Evolutionary conservation across 2,797 vertebrate species (phyloP), one percentile per base, ranked within the genome.

Genomic region (Geotrypetes seraphini): DNA sequence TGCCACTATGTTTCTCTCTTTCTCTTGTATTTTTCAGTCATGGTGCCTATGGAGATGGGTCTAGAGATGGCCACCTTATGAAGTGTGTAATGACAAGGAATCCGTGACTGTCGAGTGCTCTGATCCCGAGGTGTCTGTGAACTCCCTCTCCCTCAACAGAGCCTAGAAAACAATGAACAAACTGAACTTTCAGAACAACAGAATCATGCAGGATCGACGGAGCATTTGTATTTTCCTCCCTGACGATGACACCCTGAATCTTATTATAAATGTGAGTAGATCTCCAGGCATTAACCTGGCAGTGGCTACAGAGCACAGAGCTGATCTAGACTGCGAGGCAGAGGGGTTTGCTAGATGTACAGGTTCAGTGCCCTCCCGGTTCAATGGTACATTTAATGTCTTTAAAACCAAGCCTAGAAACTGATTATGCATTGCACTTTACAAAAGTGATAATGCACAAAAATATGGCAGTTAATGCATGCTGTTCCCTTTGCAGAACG

Each of bases 131-230:
- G 24, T 20, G 14, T 19, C 35, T 31, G 28, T 57, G 35, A 62
- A 12, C 38, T 30, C 32, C 8, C n/a, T n/a, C n/a, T n/a, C n/a
- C n/a, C n/a, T n/a, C n/a, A 53, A 39, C 27, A 17, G 27, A 45
- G 60, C 44, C 53, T 56, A 21, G 31, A 65, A 50, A 75, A 96
- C 91, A 28, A 98, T 98, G 95, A 97, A 86, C 92, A 97, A 85
- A 86, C 62, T 96, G 87, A 79, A 58, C 71, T 99, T 99, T 68
- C 89, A 92, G 57, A 99, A 94, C 78, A 99, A 99, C 79, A 87
- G 88, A 92, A 75, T 86, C 81, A 99, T 99, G 95, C 95, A 99
- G 78, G 95, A 99, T 84, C 92, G 95, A 56, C 89, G 95, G 58
- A 97, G 93, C 24, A 90, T 99, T 43, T 97, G 95, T 60, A 92